Percentiles rank a stretch among this genome's conserved stretches.
phyloP scores from a whole-genome alignment of 2,888 invertebrate species.

The Cosmia trapezina region DNA sequence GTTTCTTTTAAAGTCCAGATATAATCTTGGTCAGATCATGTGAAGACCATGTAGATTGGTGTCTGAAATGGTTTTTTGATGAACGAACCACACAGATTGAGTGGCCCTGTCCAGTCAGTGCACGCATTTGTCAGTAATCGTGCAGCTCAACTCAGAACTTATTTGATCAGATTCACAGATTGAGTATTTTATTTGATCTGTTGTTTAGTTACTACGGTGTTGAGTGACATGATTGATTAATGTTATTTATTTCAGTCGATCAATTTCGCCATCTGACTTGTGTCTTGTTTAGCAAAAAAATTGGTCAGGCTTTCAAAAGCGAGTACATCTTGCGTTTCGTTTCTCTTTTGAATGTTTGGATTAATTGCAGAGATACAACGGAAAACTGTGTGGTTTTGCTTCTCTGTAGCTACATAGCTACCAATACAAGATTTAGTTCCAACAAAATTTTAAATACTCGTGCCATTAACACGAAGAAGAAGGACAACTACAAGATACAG shows the following conservation, averaged over 20 bases:
- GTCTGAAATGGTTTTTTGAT: no score
- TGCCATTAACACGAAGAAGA: background rate
- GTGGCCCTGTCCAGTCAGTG: no score
- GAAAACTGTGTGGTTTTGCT: background rate
- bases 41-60: no score
- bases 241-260: background rate
- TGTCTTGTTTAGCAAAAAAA: no score
- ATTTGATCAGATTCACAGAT: no score
- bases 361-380: background rate
- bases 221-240: background rate
- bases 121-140: no score
- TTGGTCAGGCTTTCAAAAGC: background rate
- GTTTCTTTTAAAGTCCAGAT: no score
- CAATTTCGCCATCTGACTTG: background rate
- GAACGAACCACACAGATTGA: no score
- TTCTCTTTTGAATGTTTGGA: background rate
- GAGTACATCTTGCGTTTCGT: background rate
- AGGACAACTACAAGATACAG: no score
- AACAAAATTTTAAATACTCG: background rate
- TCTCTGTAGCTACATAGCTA: no score
- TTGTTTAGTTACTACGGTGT: background rate
- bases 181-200: background rate
- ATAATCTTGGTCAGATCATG: no score
- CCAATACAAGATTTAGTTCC: background rate
- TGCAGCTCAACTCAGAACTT: no score